A percentile compares a stretch with the other conserved stretches of the same genome.
Conservation (phyloP, 2,797 vertebrate species). For the Pseudopleuronectes americanus region DNA sequence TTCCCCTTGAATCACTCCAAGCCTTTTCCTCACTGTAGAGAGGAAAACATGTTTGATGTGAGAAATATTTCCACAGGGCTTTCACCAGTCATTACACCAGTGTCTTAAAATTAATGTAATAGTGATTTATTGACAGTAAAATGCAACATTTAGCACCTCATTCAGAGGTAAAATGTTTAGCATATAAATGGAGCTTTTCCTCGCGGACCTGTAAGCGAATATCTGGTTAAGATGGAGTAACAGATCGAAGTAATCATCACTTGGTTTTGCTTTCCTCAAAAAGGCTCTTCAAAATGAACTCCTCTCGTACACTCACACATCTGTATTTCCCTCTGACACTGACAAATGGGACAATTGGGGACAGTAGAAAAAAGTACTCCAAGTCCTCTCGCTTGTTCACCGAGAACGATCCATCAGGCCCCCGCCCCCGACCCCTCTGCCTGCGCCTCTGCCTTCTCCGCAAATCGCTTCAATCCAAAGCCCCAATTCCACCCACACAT, state of each 20-base stretch:
- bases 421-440: conserved; percentile 51
- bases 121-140: conserved; percentile 46
- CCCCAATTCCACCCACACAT: conserved; percentile 71
- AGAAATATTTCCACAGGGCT: conserved; percentile 30
- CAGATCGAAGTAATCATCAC: conserved; percentile 70
- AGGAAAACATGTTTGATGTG: conserved; percentile 18
- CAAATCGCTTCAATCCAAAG: conserved; percentile 76
- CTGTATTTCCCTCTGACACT: conserved; percentile 80
- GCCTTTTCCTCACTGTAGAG: background rate
- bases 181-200: conserved; percentile 44
- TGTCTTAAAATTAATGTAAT: conserved; percentile 45
- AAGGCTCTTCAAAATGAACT: conserved; percentile 75
- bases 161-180: conserved; percentile 38
- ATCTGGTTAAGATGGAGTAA: conserved; percentile 47
- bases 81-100: conserved; percentile 16
- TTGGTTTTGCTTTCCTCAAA: conserved; percentile 58
- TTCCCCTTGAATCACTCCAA: conserved; percentile 3
- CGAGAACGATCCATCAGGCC: conserved; percentile 80
- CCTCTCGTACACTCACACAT: conserved; percentile 71
- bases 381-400: conserved; percentile 70
- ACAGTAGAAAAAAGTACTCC: conserved; percentile 81
- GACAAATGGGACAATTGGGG: conserved; percentile 83
- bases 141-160: conserved; percentile 20
- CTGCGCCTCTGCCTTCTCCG: conserved; percentile 71
- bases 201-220: conserved; percentile 44